Evolutionary conservation across 2,113 vertebrate genomes (phyloP).

Genomic region (Cyprinodon tularosa): DNA sequence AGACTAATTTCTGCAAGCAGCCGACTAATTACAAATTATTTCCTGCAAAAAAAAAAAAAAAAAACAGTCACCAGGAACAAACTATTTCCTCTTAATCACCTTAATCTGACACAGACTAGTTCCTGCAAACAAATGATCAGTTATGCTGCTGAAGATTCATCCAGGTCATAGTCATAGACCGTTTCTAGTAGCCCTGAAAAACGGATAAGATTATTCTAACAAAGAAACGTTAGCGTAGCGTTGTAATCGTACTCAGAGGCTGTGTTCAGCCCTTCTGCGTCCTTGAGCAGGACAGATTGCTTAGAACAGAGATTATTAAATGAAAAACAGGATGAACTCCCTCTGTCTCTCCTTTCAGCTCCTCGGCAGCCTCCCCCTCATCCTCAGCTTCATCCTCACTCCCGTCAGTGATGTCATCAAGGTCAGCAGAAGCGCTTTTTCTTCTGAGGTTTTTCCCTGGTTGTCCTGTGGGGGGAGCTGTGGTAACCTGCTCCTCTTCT

Average conservation of each 20-base stretch:
- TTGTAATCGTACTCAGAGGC: background rate
- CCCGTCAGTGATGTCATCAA: constrained; percentile 55
- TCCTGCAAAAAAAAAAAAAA: background rate
- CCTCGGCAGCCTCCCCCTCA: constrained; percentile 13
- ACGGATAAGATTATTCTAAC: too few relatives aligned
- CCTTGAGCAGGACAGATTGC: too few relatives aligned
- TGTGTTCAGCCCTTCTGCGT: too few relatives aligned
- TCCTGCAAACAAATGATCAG: too few relatives aligned
- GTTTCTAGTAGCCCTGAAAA: too few relatives aligned
- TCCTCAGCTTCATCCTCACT: constrained; percentile 51
- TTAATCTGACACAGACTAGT: too few relatives aligned
- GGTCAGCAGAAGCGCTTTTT: constrained; percentile 29
- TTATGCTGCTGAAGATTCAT: too few relatives aligned
- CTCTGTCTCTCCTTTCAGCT: constrained; percentile 28
- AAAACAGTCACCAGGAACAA: background rate
- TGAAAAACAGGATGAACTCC: background rate
- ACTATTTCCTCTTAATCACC: background rate
- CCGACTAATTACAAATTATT: background rate
- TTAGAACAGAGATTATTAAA: too few relatives aligned
- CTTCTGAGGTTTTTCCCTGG: background rate
- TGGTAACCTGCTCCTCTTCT: background rate
- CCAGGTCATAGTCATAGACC: too few relatives aligned
- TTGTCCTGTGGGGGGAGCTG: background rate
- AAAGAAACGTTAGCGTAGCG: background rate
- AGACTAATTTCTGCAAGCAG: too few relatives aligned